Percentiles rank a stretch among this genome's conserved stretches.
These are phyloP conservation scores for Eupeodes luniger DNA, from an alignment of 2,888 invertebrate species.

Conservation along the genomic window DNA sequence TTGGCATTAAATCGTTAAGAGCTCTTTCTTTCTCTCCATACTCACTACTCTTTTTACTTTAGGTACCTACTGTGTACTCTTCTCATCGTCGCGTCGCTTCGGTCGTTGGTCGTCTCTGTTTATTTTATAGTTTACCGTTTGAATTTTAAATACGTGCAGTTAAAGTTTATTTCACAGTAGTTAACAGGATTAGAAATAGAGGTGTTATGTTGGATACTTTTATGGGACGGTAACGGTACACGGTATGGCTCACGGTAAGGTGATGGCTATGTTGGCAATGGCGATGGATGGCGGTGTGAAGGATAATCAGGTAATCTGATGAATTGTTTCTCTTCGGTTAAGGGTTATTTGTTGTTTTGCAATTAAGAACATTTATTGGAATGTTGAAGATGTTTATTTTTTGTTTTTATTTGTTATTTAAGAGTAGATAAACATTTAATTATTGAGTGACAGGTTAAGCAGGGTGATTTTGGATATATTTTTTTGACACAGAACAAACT, in stretches of 20 bases:
- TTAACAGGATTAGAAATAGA: slow-evolving; percentile 41
- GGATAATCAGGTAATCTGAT: slow-evolving; percentile 48
- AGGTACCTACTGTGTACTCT: no score
- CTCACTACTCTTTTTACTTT: not conserved
- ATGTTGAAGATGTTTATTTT: not conserved
- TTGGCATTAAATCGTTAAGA: slow-evolving; percentile 66
- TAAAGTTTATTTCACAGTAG: slow-evolving; percentile 52
- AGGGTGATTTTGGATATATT: not conserved
- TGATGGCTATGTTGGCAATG: slow-evolving; percentile 38
- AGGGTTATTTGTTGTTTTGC: slow-evolving; percentile 3
- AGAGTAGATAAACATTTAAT: not conserved
- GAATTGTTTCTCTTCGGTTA: not conserved
- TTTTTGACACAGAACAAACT: no score
- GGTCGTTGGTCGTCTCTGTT: not conserved
- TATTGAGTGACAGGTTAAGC: not conserved
- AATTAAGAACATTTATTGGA: not conserved
- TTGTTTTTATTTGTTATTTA: not conserved
- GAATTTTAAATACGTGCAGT: slow-evolving; percentile 52
- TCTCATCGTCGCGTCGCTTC: no score
- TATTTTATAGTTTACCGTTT: slow-evolving; percentile 49
- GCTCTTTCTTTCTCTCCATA: slow-evolving; percentile 1
- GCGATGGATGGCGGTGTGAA: no score
- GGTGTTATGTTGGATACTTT: slow-evolving; percentile 40
- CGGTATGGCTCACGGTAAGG: slow-evolving; percentile 37
- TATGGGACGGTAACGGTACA: not conserved